These are phyloP conservation scores for Drosophila orena DNA, from an alignment of 1,140 invertebrate genomes.

Conservation along the genomic window DNA sequence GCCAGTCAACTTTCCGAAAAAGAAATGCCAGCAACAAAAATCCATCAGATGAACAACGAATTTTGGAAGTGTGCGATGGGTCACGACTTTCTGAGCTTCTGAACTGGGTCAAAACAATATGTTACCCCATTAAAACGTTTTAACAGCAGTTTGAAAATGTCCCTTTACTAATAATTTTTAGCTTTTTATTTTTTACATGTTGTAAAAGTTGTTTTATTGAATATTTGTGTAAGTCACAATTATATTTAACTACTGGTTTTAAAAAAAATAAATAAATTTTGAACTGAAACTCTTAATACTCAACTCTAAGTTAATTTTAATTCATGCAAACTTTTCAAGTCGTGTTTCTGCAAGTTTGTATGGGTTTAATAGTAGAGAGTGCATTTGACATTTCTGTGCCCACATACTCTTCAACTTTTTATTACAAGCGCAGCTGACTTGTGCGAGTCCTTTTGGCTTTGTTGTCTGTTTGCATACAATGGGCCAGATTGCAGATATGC, in stretches of 20 bases:
- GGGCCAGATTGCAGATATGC: constrained; percentile 2
- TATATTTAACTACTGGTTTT: no score
- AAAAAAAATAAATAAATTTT: no score
- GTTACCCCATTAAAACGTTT: constrained; percentile 15
- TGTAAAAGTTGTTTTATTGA: no score
- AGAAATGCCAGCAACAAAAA: constrained; percentile 32
- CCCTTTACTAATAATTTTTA: not conserved
- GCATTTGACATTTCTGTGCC: constrained; percentile 47
- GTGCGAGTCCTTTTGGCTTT: constrained; percentile 40
- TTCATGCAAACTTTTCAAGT: not conserved
- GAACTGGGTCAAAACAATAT: constrained; percentile 30
- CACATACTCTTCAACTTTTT: constrained; percentile 5
- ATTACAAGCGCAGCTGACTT: constrained; percentile 27
- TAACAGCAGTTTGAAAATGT: not conserved
- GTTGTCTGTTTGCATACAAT: constrained; percentile 54
- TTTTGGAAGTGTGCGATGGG: constrained; percentile 3
- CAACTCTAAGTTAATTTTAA: not conserved
- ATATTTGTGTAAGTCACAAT: no score
- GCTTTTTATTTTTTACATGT: not conserved
- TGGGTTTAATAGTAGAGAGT: constrained; percentile 52
- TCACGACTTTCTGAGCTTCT: constrained; percentile 3
- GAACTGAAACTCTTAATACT: no score
- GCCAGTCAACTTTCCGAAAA: constrained; percentile 46
- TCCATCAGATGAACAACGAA: constrained; percentile 44
- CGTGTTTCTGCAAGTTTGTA: not conserved